phyloP scores from a whole-genome alignment of 1,140 invertebrate genomes.

The Papilio polyxenes region DNA sequence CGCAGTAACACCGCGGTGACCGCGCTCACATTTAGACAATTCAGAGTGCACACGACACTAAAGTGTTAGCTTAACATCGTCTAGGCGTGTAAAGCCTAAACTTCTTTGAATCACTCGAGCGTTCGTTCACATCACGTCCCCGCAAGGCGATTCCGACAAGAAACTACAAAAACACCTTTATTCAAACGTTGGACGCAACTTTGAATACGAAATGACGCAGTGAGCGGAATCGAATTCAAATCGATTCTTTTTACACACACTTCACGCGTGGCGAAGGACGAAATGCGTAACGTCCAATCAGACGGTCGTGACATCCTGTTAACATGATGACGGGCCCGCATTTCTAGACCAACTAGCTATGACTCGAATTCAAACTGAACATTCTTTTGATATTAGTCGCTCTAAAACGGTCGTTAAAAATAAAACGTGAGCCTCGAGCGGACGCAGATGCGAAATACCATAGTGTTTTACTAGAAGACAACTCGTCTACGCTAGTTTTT shows the following conservation, averaged over 20 bases:
- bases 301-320: constrained; percentile 65
- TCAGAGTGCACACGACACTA: constrained; percentile 31
- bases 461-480: neutral
- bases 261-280: constrained; percentile 68
- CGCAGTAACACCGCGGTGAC: constrained; percentile 38
- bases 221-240: constrained; percentile 68
- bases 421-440: constrained; percentile 9
- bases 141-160: constrained; percentile 67
- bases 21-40: constrained; percentile 43
- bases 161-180: constrained; percentile 73
- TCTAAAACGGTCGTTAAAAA: constrained; percentile 12
- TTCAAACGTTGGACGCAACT: constrained; percentile 58
- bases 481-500: constrained; percentile 32
- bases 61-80: constrained; percentile 27
- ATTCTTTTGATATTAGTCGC: neutral
- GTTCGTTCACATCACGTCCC: constrained; percentile 66
- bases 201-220: constrained; percentile 65
- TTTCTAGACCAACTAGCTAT: constrained; percentile 28
- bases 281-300: constrained; percentile 60
- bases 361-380: neutral
- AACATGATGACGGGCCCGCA: constrained; percentile 42
- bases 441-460: constrained; percentile 37
- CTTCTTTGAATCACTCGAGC: constrained; percentile 25
- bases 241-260: constrained; percentile 57
- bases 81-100: constrained; percentile 36